Base-by-base conservation (phyloP, 2,797 vertebrate genomes). In the Tinamus major region DNA sequence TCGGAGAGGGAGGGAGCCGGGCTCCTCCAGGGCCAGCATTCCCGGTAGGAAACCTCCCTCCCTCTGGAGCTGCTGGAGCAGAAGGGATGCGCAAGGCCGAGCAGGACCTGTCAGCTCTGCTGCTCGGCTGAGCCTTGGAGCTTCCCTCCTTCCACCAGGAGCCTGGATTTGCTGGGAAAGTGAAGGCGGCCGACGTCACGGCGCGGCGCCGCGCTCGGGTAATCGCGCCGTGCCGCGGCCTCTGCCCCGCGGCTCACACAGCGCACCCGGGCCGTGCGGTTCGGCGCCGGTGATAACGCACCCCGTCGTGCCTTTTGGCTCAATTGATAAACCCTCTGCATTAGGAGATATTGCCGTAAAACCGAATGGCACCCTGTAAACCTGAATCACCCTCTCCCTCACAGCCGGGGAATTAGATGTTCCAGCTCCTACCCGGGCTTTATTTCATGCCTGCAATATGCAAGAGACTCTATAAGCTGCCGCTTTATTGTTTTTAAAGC, bases 361-460 rank as follows among this genome's bases (percentile, higher is more conserved):
- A 96, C 94, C 93, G 93, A 96, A 96, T 94, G 96, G 95, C 93
- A 90, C 95, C 89, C 95, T 95, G 95, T 96, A 96, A 96, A 96
- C 93, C 89, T 95, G 94, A 95, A 96, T 95, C 89, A 91, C 95
- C 88, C 91, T 93, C 82, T 92, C 94, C 89, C 18, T 41, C 64
- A 87, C 42, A 93, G 91, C 80, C 72, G 13, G 87, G 83, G 95
- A 96, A 96, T 95, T 95, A 89, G 94, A 85, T 96, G 83, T 88
- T 93, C 85, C 64, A 58, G 85, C 93, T 91, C 85, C 87, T 75
- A 17, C 79, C 92, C 78, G 74, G 87, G 91, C 91, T 96, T 95
- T 95, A 96, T 95, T 96, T 96, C 95, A 88, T 85, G 89, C 41
- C 91, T 13, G 4, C 93, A 39, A 95, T 96, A 92, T 96, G 95